These are phyloP conservation scores for Sipha flava DNA, from an alignment of 1,140 invertebrate species.

Conservation along the genomic window DNA sequence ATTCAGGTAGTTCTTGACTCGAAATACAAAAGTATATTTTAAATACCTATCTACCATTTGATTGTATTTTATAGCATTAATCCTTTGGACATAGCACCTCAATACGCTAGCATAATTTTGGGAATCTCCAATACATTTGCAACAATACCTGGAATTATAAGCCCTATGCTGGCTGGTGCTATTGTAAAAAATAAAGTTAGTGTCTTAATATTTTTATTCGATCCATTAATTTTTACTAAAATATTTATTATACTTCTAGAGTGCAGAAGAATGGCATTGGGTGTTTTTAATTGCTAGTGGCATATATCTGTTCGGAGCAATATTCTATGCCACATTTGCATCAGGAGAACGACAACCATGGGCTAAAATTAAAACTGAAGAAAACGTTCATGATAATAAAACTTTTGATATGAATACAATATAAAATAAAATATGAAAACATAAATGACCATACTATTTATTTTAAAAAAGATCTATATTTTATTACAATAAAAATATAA, in stretches of 20 bases:
- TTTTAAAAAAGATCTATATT: too few relatives aligned
- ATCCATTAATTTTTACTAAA: not conserved
- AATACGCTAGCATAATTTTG: slow-evolving; percentile 73
- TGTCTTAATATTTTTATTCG: not conserved
- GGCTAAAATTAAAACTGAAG: slow-evolving; percentile 37
- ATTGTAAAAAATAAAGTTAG: slow-evolving; percentile 63
- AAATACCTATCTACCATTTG: too few relatives aligned
- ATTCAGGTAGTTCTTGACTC: slow-evolving; percentile 52
- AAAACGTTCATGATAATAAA: not conserved
- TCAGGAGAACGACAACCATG: slow-evolving; percentile 49
- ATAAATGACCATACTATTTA: too few relatives aligned
- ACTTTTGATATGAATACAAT: not conserved
- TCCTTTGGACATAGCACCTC: slow-evolving; percentile 77
- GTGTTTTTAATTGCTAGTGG: slow-evolving; percentile 49
- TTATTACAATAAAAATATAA: too few relatives aligned
- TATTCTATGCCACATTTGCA: slow-evolving; percentile 48
- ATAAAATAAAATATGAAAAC: too few relatives aligned
- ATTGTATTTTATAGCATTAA: slow-evolving; percentile 59
- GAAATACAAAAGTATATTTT: not conserved
- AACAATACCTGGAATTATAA: slow-evolving; percentile 78
- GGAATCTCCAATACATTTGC: slow-evolving; percentile 81
- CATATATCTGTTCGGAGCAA: slow-evolving; percentile 48
- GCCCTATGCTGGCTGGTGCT: slow-evolving; percentile 66
- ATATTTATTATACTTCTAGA: slow-evolving; percentile 32
- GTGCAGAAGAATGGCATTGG: slow-evolving; percentile 46